Base-by-base conservation (phyloP, 2,113 vertebrate species). In the Oncorhynchus nerka region DNA sequence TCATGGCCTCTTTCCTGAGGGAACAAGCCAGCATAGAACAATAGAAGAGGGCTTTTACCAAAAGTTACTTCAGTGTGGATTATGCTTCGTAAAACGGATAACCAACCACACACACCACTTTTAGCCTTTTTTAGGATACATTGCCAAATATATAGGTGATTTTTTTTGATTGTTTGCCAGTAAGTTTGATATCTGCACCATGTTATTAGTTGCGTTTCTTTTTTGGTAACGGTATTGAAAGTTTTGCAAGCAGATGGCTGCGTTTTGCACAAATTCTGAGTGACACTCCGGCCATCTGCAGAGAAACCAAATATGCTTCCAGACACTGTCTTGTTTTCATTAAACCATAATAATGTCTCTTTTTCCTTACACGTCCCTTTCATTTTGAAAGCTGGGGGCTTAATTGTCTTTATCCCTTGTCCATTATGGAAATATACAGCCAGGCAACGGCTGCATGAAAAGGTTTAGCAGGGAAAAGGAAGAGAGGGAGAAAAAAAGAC, bases 401-500 rank as follows among this genome's bases (percentile, higher is more conserved):
- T 92, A 92, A 92, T 91, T 92, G 86, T 89, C 87, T 89, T 89
- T 87, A 86, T 91, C 71, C 88, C 81, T 86, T 91, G 91, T 92
- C 92, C 90, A 78, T 92, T 85, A 91, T 16, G 62, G 74, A 78
- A 85, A 82, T 75, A 68, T 49, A 77, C 79, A 74, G 75, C 76
- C 12, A 65, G 72, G 16, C 64, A 65, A 55, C 66, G 72, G 61
- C 75, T 82, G 55, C 70, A 68, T 64, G 74, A 71, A 85, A 78
- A 80, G 77, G 83, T 82, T 87, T 75, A 83, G 82, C 83, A 81
- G 81, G 75, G 80, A 30, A 16, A 30, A 12, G 61, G 34, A 55
- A 30, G 67, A 6, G 16, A 69, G 13, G 48, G 66, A 81, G 49
- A 68, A 57, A 81, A 81, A 78, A 76, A 74, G 34, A 59, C 68